Base-by-base conservation (phyloP, 2,113 vertebrate species). In the Cynoglossus semilaevis region DNA sequence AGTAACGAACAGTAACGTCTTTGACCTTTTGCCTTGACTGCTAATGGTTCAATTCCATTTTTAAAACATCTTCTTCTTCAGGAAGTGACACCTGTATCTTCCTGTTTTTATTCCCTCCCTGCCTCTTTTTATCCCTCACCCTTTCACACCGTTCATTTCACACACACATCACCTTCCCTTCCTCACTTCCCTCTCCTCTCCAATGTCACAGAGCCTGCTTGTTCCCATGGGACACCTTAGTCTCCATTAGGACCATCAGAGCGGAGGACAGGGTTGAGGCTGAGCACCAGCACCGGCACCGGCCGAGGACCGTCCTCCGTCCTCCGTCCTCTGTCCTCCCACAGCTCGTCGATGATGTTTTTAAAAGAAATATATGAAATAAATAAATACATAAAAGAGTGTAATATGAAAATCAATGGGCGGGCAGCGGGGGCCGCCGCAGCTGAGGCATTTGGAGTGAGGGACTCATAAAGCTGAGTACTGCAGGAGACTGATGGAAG, bases 351-450 rank as follows among this genome's bases (percentile, higher is more conserved):
- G 46, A 88, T 89, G 88, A 91, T 88, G 90, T 92, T 93, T 29
- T 89, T 91, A 91, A 92, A 92, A 91, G 87, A 90, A 88, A 89
- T 90, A 88, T 87, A 87, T 87, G 89, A 92, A 93, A 91, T 92
- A 93, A 92, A 93, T 90, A 91, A 89, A 91, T 90, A 87, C 87
- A 91, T 89, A 88, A 90, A 90, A 81, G 79, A 75, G 81, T 85
- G 74, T 90, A 90, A 91, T 90, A 91, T 91, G 88, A 91, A 91
- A 92, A 92, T 91, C 90, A 89, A 90, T 91, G 87, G 75, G 58
- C 62, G 18, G 65, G 72, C 75, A 69, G 83, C 48, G 62, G 85
- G 82, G 76, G 79, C 76, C 72, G 79, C 76, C 72, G 70, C 19
- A 63, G 75, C 76, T 74, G 75, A 84, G 70, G 80, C 78, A 78